Percentiles rank a stretch among this genome's conserved stretches.
Conservation (phyloP, 2,797 vertebrate species). For the Chiroxiphia lanceolata region DNA sequence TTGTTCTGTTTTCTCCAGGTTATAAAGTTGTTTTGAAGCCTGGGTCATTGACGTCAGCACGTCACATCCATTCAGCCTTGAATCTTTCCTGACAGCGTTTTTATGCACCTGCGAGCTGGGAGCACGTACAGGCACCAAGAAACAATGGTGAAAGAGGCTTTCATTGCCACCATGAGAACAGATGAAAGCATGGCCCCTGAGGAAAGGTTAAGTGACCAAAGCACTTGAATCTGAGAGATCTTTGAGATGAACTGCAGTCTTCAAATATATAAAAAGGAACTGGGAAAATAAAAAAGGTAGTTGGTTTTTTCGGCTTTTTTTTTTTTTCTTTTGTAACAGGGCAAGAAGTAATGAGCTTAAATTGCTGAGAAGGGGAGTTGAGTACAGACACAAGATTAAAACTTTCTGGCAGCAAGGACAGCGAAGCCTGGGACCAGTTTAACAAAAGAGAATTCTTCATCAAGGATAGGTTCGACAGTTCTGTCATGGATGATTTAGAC, state of each 20-base stretch:
- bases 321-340: background rate
- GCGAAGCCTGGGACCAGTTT: background rate
- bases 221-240: background rate
- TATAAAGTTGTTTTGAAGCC: background rate
- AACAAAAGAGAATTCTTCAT: background rate
- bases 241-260: background rate
- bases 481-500: background rate
- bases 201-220: background rate
- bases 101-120: background rate
- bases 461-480: background rate
- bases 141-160: background rate
- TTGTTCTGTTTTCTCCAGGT: background rate
- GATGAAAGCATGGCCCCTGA: background rate
- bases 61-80: background rate
- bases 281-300: fast-evolving
- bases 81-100: background rate
- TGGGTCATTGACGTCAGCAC: background rate
- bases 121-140: background rate
- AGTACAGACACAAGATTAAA: background rate
- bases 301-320: fast-evolving
- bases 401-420: background rate
- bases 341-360: background rate
- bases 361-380: background rate
- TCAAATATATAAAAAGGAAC: background rate
- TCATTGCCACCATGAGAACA: background rate